A percentile compares a stretch with the other conserved stretches of the same genome.
Evolutionary conservation across 2,113 vertebrate genomes (phyloP).

Genomic region (Genyomyrus donnyi): DNA sequence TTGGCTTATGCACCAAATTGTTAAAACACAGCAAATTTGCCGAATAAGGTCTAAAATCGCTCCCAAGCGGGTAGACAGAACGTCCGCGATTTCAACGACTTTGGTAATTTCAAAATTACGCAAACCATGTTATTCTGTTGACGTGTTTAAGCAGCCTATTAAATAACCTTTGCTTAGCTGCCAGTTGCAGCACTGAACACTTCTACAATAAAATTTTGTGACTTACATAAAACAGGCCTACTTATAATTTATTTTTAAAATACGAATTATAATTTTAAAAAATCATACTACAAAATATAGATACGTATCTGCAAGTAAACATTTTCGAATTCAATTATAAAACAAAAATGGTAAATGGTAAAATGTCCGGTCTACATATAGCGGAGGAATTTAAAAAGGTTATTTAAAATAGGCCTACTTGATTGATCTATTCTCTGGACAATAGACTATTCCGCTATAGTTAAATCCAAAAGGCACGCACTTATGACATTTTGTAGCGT

Average conservation of each 20-base stretch:
- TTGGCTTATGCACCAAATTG: background rate
- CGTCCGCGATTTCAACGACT: background rate
- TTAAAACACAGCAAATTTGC: background rate
- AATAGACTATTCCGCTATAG: background rate
- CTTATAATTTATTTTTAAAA: background rate
- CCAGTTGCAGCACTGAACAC: background rate
- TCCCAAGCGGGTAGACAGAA: background rate
- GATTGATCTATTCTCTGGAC: background rate
- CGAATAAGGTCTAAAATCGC: background rate
- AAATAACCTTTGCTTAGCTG: background rate
- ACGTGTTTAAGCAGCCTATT: background rate
- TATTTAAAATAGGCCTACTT: background rate
- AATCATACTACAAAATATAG: background rate
- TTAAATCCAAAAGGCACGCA: background rate
- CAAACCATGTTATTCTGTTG: background rate
- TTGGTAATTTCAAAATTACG: background rate
- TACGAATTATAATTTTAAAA: background rate
- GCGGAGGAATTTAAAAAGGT: background rate
- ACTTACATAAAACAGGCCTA: background rate
- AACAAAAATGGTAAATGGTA: background rate
- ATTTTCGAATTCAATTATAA: background rate
- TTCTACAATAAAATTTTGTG: background rate
- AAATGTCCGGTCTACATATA: background rate
- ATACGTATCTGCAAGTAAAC: background rate
- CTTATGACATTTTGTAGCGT: conserved; percentile 1